These are phyloP conservation scores for Sinocyclocheilus anshuiensis DNA, from an alignment of 2,113 vertebrate genomes.

Conservation along the genomic window DNA sequence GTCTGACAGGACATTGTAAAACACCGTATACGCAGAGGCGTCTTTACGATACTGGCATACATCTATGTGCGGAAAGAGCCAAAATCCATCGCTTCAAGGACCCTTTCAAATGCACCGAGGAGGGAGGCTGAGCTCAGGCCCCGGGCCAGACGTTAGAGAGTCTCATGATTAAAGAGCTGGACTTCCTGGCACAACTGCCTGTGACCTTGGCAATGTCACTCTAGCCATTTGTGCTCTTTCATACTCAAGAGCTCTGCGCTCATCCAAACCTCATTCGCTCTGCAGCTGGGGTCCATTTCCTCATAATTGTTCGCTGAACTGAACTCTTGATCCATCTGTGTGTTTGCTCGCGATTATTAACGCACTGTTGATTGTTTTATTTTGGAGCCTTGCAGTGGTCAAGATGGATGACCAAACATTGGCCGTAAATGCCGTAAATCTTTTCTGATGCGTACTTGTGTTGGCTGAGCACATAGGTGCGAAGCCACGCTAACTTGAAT, in stretches of 20 bases:
- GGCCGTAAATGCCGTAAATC: not conserved
- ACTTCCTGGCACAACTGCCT: slow-evolving; percentile 51
- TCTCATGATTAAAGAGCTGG: slow-evolving; percentile 61
- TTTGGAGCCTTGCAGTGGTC: not conserved
- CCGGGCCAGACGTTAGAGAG: slow-evolving; percentile 55
- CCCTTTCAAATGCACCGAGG: slow-evolving; percentile 45
- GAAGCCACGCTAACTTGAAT: not conserved
- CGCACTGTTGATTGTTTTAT: slow-evolving; percentile 25
- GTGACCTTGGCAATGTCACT: slow-evolving; percentile 63
- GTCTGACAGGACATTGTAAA: slow-evolving; percentile 56
- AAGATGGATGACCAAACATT: not conserved
- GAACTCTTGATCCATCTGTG: slow-evolving; percentile 17
- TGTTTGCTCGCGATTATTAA: slow-evolving; percentile 29
- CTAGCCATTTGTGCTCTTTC: slow-evolving; percentile 48
- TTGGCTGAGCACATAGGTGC: not conserved
- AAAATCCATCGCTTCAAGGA: slow-evolving; percentile 52
- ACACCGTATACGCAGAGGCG: slow-evolving; percentile 51
- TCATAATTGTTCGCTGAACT: slow-evolving; percentile 47
- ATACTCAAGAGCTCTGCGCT: slow-evolving; percentile 27
- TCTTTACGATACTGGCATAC: slow-evolving; percentile 60
- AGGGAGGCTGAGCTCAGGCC: slow-evolving; percentile 54
- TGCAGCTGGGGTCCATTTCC: slow-evolving; percentile 52
- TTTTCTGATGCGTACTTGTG: not conserved
- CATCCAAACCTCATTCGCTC: slow-evolving; percentile 44
- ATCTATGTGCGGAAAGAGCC: slow-evolving; percentile 42